Percentiles rank a stretch among this genome's conserved stretches.
Conservation (phyloP, 2,113 vertebrate species). For the Narcine bancroftii region DNA sequence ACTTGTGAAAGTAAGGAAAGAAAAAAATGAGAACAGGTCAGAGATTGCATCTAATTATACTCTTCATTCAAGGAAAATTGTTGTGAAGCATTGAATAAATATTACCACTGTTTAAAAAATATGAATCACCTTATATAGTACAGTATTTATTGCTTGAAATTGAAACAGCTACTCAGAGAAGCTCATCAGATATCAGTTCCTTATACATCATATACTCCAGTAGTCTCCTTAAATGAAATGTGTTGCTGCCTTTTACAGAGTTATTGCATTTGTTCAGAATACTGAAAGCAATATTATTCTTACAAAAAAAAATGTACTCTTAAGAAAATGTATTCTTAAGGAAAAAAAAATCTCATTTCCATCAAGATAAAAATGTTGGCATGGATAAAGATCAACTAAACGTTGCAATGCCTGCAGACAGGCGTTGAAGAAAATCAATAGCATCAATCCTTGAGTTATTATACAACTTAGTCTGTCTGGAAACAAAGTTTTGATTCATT, state of each 20-base stretch:
- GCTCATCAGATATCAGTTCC: not conserved
- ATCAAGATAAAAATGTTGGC: constrained; percentile 1
- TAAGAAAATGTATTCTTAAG: no score
- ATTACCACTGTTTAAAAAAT: not conserved
- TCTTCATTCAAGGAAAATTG: not conserved
- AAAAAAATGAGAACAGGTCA: not conserved
- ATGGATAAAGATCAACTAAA: not conserved
- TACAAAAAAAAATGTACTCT: not conserved
- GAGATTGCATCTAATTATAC: not conserved
- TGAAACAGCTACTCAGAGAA: not conserved
- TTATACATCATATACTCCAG: not conserved
- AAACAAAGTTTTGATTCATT: constrained; percentile 30
- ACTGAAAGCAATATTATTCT: not conserved
- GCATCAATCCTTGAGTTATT: not conserved
- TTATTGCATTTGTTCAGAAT: not conserved
- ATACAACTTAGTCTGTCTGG: not conserved
- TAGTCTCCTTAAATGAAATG: not conserved
- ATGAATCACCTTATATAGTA: not conserved
- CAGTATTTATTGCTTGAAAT: not conserved
- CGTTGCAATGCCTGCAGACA: not conserved
- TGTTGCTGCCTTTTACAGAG: not conserved
- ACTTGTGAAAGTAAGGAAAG: not conserved
- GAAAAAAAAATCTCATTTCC: not conserved
- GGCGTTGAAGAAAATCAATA: not conserved
- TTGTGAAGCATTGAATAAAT: not conserved